Base-by-base conservation (phyloP, 2,888 invertebrate species). In the Syritta pipiens region DNA sequence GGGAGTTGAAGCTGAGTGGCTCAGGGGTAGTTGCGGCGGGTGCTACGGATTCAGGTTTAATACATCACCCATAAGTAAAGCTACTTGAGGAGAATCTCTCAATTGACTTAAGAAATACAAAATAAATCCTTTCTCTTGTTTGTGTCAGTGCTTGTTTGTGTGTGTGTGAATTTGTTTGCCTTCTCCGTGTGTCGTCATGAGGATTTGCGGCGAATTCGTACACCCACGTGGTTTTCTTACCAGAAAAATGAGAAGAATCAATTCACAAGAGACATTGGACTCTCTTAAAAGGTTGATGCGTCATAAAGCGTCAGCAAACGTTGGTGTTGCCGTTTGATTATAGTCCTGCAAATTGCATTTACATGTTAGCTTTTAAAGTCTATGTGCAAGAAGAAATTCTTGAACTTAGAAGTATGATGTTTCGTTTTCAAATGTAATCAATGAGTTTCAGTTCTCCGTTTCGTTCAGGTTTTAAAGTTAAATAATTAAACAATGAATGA, bases 161-260 rank as follows among this genome's bases (percentile, higher is more conserved):
- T 49, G 30, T 4, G 14, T 19, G 17, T 28, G 42, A 44, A 14
- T 26, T 19, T 20, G 19, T 26, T n/a, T 26, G 19, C 7, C 1
- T 10, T 20, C 14, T 32, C 14, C 46, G 7, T 6, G 37, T 4
- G 28, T 63, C 76, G 76, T 76, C 76, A 76, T 59, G 1, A 51
- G 14, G 14, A 20, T 44, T 46, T 14, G 5, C n/a, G 76, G 76
- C 76, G 76, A 71, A 71, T 76, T 76, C 24, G 30, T 6, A 20
- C 26, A 46, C 37, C 62, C 63, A 71, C 63, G 76, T 76, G 71
- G 55, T 20, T 12, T 46, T 19, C 12, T 10, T 17, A 9, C 26
- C 7, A 20, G 44, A 10, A 22, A 2, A 19, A 19, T 46, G 35
- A 53, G 35, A 24, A n/a, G 4, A 12, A 9, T n/a, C n/a, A n/a